Conservation (phyloP, 2,888 invertebrate genomes). For the Clusia tigrina region DNA sequence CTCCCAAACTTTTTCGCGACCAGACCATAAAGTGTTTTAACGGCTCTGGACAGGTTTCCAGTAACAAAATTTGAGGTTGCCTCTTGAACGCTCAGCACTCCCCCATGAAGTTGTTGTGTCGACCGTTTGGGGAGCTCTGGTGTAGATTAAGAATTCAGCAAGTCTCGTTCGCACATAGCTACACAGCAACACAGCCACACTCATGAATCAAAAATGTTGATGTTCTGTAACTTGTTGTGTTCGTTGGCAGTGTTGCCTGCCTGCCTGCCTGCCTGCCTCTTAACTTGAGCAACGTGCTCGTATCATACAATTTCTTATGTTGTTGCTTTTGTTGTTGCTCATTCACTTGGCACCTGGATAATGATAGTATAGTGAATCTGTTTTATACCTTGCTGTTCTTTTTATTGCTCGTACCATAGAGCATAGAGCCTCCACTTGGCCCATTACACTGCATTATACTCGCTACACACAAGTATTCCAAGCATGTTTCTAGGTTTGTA, state of each 20-base stretch:
- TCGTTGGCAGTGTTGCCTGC: not conserved
- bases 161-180: too few relatives aligned
- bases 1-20: too few relatives aligned
- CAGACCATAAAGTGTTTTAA: too few relatives aligned
- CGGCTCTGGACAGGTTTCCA: too few relatives aligned
- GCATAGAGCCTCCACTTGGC: not conserved
- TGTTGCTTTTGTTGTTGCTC: constrained; percentile 19
- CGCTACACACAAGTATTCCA: not conserved
- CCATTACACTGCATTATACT: not conserved
- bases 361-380: constrained; percentile 33
- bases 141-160: constrained; percentile 27
- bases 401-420: constrained; percentile 2
- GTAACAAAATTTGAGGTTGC: too few relatives aligned
- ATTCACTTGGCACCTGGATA: constrained; percentile 39
- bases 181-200: constrained; percentile 3
- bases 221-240: not conserved
- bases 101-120: too few relatives aligned
- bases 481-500: not conserved
- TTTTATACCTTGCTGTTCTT: not conserved
- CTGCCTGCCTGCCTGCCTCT: not conserved
- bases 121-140: not conserved
- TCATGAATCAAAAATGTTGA: constrained; percentile 18
- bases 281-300: not conserved
- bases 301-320: not conserved
- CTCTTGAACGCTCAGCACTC: too few relatives aligned